A percentile compares a stretch with the other conserved stretches of the same genome.
Evolutionary conservation across 2,113 vertebrate species (phyloP).

Genomic region (Mormyrus iriodes): DNA sequence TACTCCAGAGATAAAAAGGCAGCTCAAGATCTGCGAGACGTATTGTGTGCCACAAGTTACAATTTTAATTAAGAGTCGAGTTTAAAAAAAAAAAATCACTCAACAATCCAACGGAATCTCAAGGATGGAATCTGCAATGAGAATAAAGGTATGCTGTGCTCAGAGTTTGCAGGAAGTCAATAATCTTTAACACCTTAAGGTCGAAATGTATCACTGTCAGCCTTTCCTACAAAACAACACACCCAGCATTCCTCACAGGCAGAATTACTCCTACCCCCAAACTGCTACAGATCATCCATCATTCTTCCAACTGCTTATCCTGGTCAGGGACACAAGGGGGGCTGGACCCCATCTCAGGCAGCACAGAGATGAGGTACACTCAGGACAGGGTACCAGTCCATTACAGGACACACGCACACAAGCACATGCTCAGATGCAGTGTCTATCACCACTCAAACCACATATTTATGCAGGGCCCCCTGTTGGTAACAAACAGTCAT

Average conservation of each 20-base stretch:
- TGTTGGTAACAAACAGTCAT: neutral
- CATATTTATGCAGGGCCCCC: neutral
- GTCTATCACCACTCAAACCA: neutral
- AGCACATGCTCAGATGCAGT: neutral
- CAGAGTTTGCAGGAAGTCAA: neutral
- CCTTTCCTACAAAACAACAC: neutral
- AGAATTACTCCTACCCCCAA: neutral
- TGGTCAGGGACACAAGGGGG: neutral
- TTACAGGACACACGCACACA: neutral
- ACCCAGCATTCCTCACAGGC: neutral
- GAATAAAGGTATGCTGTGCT: neutral
- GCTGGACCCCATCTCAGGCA: neutral
- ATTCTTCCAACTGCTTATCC: neutral
- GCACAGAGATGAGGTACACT: neutral
- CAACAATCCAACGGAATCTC: neutral
- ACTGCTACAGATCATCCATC: neutral
- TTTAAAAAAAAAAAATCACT: neutral
- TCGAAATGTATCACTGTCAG: neutral
- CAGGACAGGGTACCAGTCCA: neutral
- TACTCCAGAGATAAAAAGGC: neutral
- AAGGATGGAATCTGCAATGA: neutral
- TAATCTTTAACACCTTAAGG: neutral
- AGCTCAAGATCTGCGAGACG: neutral
- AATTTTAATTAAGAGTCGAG: neutral
- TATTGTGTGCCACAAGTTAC: neutral